Conservation (phyloP, 2,888 invertebrate genomes). For the Caenorhabditis imperialis region DNA sequence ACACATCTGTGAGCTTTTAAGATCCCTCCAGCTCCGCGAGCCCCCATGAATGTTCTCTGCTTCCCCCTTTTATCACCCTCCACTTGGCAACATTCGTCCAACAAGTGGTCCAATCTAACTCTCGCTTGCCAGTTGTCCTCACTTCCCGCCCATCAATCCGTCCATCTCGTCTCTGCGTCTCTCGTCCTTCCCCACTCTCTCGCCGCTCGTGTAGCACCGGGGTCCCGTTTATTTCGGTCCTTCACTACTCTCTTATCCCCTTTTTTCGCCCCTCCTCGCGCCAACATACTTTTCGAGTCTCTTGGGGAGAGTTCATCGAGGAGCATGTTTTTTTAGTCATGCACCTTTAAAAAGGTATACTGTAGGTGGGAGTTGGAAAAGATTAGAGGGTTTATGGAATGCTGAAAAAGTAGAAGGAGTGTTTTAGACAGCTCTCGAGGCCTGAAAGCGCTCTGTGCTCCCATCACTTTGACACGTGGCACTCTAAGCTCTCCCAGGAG, state of each 20-base stretch:
- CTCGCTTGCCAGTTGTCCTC: constrained; percentile 42
- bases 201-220: background rate
- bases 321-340: no score
- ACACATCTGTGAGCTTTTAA: no score
- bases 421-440: no score
- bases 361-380: no score
- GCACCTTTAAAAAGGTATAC: no score
- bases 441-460: background rate
- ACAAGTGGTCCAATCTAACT: constrained; percentile 9
- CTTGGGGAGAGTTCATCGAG: background rate
- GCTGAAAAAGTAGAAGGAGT: no score
- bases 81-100: background rate
- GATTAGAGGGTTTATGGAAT: no score
- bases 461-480: background rate
- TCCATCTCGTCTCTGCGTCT: constrained; percentile 41
- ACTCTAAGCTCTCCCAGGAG: background rate
- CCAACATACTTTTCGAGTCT: constrained; percentile 17
- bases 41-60: no score
- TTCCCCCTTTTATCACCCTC: background rate
- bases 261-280: constrained; percentile 20
- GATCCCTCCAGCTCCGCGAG: no score
- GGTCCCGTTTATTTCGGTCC: constrained; percentile 40
- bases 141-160: constrained; percentile 45
- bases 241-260: constrained; percentile 23
- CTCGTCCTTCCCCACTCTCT: constrained; percentile 18